phyloP scores from a whole-genome alignment of 2,888 invertebrate genomes.

The Quadriops clusia region DNA sequence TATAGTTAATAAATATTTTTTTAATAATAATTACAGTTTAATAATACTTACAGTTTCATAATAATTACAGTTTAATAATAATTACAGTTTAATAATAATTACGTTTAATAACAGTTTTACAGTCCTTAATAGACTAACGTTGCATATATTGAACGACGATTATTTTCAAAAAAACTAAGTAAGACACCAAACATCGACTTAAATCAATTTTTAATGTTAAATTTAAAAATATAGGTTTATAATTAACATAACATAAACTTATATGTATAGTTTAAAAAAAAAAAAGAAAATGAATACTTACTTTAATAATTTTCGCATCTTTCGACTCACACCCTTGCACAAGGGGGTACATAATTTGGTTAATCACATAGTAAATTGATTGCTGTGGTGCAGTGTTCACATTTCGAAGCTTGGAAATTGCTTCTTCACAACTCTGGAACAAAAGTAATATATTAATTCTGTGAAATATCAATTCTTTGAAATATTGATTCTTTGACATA shows the following conservation, averaged over 20 bases:
- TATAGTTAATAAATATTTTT: too few relatives aligned
- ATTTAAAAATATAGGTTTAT: too few relatives aligned
- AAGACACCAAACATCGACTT: too few relatives aligned
- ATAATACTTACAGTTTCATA: too few relatives aligned
- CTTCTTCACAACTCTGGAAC: constrained; percentile 88
- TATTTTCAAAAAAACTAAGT: too few relatives aligned
- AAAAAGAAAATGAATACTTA: constrained; percentile 28
- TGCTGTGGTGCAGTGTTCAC: constrained; percentile 62
- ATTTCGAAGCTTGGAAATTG: constrained; percentile 76
- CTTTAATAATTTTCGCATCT: constrained; percentile 89
- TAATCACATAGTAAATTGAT: constrained; percentile 78
- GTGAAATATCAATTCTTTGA: constrained; percentile 1
- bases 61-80: too few relatives aligned
- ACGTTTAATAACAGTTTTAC: too few relatives aligned
- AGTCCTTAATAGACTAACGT: too few relatives aligned
- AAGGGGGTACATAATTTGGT: constrained; percentile 90
- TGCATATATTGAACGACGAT: too few relatives aligned
- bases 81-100: too few relatives aligned
- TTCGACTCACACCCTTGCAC: constrained; percentile 97
- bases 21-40: too few relatives aligned
- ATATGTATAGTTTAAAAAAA: constrained; percentile 2
- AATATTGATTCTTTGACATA: constrained; percentile 2
- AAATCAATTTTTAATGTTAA: too few relatives aligned
- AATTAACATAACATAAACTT: constrained; percentile 3
- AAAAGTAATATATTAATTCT: constrained; percentile 13